Percentiles rank a stretch among this genome's conserved stretches.
These are phyloP conservation scores for Lottia scabra DNA, from an alignment of 2,888 invertebrate species.

Conservation along the genomic window DNA sequence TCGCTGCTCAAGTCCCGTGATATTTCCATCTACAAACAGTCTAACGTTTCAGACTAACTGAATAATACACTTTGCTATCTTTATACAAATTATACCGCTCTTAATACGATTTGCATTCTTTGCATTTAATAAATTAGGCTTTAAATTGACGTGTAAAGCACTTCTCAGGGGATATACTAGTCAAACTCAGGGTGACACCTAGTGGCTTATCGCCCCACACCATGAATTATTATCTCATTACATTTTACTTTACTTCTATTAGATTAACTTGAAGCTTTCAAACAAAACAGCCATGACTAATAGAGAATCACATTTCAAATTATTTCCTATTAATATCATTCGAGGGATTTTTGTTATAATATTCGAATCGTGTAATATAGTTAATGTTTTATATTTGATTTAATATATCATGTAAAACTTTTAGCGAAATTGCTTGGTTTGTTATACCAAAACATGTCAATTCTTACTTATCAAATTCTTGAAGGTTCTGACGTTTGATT, in stretches of 20 bases:
- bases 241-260: not conserved
- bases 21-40: constrained; percentile 25
- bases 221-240: constrained; percentile 7
- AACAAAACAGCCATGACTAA: constrained; percentile 5
- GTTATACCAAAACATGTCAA: too few species aligned
- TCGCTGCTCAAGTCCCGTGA: constrained; percentile 23
- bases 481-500: too few species aligned
- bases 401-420: too few species aligned
- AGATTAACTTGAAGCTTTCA: not conserved
- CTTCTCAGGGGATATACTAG: not conserved
- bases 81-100: constrained; percentile 48
- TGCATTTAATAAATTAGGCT: constrained; percentile 54
- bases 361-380: too few species aligned
- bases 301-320: not conserved
- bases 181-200: not conserved
- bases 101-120: constrained; percentile 53
- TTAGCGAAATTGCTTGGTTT: too few species aligned
- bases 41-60: constrained; percentile 26
- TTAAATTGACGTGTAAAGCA: constrained; percentile 34
- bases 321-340: too few species aligned
- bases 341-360: too few species aligned
- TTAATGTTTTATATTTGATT: too few species aligned
- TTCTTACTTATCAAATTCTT: too few species aligned
- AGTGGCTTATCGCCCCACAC: not conserved
- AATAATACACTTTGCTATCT: constrained; percentile 42